Base-by-base conservation (phyloP, 2,113 vertebrate species). In the Carassius gibelio region DNA sequence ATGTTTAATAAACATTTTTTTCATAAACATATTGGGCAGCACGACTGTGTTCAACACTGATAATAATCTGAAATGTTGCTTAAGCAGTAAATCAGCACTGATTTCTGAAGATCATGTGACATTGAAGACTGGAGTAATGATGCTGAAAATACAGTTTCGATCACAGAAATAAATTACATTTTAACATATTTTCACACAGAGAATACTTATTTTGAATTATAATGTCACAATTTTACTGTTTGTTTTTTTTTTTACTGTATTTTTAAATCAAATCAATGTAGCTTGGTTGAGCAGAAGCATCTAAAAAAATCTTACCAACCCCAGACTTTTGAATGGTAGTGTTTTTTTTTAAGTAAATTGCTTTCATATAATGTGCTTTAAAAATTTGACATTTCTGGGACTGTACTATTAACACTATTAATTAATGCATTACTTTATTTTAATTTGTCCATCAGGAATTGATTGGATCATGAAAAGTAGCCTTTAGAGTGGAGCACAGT, bases 381-480 rank as follows among this genome's bases (percentile, higher is more conserved):
- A 62, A 64, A 26, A 14, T 42, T 8, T 42, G 8, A 42, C 42
- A 42, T 42, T 42, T 42, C 42, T 42, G 42, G 7, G 30, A 42
- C 42, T 42, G 42, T 42, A 42, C 42, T 42, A 42, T 42, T 42
- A 8, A 42, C 1, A 42, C 96, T 97, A 10, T 45, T 2, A 45
- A 45, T 45, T 45, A 45, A 45, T 10, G 42, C 42, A 45, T 45
- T 42, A 8, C 8, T 42, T 42, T 2, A 36, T 69, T 36, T 3
- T 0, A 8, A 71, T 71, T 42, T 71, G 1, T 42, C 36, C 36
- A 38, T 38, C 66, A 69, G 34, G 7, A 68, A 36, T 19, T 36
- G 17, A 38, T 21, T 21, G 55, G 17, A 59, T 15, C 8, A 42
- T 42, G 7, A 42, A 42, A 42, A 42, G 42, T 7, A 55, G 55